Evolutionary conservation across 2,888 invertebrate genomes (phyloP).

Genomic region (Caradrina clavipalpis): DNA sequence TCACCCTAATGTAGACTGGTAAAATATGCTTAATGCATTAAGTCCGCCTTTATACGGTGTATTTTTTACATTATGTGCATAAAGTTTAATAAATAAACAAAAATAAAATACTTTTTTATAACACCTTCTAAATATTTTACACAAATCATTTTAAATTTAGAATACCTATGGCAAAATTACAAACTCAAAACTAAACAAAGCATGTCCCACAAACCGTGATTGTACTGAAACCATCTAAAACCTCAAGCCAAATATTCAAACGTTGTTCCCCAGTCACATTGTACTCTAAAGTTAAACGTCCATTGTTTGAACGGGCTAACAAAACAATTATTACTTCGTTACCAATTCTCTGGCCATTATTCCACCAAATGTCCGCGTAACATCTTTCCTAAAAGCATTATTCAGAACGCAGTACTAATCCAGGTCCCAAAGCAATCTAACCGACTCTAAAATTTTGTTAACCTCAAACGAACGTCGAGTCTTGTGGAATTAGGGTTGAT

Average conservation of each 20-base stretch:
- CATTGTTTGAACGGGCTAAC: conserved; percentile 51
- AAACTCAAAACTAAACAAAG: conserved; percentile 8
- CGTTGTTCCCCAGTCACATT: conserved; percentile 42
- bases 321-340: conserved; percentile 56
- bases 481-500: conserved; percentile 42
- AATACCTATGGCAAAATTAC: neutral
- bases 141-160: no score
- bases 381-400: conserved; percentile 52
- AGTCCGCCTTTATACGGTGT: no score
- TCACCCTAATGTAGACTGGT: no score
- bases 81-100: no score
- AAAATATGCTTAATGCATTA: no score
- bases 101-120: neutral
- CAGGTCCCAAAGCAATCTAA: conserved; percentile 64
- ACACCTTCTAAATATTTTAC: neutral
- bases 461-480: conserved; percentile 46
- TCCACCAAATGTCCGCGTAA: conserved; percentile 36
- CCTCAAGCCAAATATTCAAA: conserved; percentile 43
- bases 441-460: conserved; percentile 63
- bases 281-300: conserved; percentile 47
- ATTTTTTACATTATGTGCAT: no score
- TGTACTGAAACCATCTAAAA: conserved; percentile 36
- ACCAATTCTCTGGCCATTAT: conserved; percentile 49
- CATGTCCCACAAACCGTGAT: conserved; percentile 18
- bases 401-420: conserved; percentile 42